Base-by-base conservation (phyloP, 2,113 vertebrate species). In the Stercorarius parasiticus region DNA sequence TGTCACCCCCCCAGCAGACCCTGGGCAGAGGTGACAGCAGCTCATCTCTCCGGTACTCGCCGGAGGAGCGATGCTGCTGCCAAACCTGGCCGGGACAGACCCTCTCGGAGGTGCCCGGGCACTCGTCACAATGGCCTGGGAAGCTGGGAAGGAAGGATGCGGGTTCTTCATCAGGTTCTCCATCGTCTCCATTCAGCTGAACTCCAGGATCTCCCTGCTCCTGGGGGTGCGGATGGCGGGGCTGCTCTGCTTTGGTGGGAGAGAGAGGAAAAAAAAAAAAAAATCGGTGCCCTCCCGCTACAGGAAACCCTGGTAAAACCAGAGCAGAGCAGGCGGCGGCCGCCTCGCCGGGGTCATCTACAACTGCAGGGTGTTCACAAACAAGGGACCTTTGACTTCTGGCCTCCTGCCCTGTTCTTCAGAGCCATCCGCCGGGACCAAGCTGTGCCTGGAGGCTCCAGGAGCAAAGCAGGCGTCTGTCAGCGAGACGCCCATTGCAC, bases 401-500 rank as follows among this genome's bases (percentile, higher is more conserved):
- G 62, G 71, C 72, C 55, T 66, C 59, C 77, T 73, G 65, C 45
- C 45, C 64, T n/a, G 59, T 14, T 86, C 50, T 32, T 32, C 0
- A 0, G 66, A 50, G 74, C 23, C 0, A 0, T 53, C 56, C 64
- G 76, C 0, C 1, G 0, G 86, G 73, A 72, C 13, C 16, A 13
- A 66, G 88, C 56, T 27, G 66, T 67, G 82, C 93, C 79, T 59
- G 66, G 56, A 67, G 86, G 80, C 43, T 64, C 70, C 8, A 14
- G 1, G 50, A 70, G 78, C 58, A 32, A 21, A 64, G 64, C 17
- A 15, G 0, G 2, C 0, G 13, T 71, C 15, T 58, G 30, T 10
- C 58, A 61, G 58, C 1, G 6, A 49, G 47, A 64, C 0, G 2
- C 19, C 8, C 9, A 5, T 7, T 5, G 11, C 43, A 45, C 2